Base-by-base conservation (phyloP, 2,888 invertebrate genomes). In the Papilio elwesi region DNA sequence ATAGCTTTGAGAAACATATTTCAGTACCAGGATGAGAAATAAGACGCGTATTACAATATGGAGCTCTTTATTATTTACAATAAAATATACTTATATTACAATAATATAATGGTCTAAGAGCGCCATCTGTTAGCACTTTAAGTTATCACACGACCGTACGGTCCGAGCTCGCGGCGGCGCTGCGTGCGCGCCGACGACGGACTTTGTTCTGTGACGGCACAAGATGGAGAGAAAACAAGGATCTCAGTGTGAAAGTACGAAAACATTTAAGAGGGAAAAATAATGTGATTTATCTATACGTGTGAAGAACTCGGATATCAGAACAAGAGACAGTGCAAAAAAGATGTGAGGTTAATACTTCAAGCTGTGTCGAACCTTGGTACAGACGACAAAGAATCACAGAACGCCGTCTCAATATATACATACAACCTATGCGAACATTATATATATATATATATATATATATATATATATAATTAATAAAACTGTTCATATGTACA, bases 51-150 rank as follows among this genome's bases (percentile, higher is more conserved):
- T 57, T 69, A 68, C 71, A 68, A 64, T 77, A 75, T 74, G 59
- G 78, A 81, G 77, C 79, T 83, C 76, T 83, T 83, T 85, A 84
- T 83, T 83, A 85, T 83, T 83, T 84, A 85, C 84, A 85, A 84
- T 84, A 82, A 83, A 82, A 82, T 81, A 82, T 79, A 68, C 77
- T 77, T 81, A 76, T 81, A 76, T 79, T 81, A 79, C 78, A 80
- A 78, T 79, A 78, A 73, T 68, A 74, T 76, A 53, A 43, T 55
- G 38, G n/a, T 64, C 52, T 36, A 38, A 11, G 13, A 72, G 72
- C 72, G 68, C 72, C 71, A 71, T 62, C 16, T 36, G 57, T 66
- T 72, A 71, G 71, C 66, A 71, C 66, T 15, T 51, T 12, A 55
- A 64, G 62, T 47, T 68, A 49, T 53, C 67, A 62, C 71, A 67